These are phyloP conservation scores for Hippocampus comes DNA, from an alignment of 2,113 vertebrate species.

Conservation along the genomic window DNA sequence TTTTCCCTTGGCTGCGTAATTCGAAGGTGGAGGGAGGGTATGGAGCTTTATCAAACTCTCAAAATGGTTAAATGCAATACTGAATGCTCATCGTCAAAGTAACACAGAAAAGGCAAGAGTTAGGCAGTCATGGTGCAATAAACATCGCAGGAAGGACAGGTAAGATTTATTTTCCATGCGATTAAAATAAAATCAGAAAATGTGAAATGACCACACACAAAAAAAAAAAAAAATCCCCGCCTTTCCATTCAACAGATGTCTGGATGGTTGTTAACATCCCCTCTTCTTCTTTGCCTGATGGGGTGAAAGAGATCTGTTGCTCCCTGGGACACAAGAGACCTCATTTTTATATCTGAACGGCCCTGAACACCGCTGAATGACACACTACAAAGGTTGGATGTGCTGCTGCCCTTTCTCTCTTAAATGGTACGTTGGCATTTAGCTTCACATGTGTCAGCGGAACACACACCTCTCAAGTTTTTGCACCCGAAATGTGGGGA, in stretches of 20 bases:
- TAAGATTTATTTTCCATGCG: background rate
- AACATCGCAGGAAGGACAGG: background rate
- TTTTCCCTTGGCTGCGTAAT: constrained; percentile 63
- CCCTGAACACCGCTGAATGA: constrained; percentile 76
- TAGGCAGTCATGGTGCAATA: constrained; percentile 1
- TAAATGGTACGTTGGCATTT: constrained; percentile 85
- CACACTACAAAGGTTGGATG: constrained; percentile 79
- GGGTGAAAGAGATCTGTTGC: constrained; percentile 54
- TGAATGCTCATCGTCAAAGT: constrained; percentile 38
- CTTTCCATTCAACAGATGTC: constrained; percentile 37
- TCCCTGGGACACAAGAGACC: constrained; percentile 63
- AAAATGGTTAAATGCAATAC: constrained; percentile 48
- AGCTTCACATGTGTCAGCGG: constrained; percentile 78
- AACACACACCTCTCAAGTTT: constrained; percentile 74
- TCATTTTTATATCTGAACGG: constrained; percentile 72
- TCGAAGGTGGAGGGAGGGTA: constrained; percentile 27
- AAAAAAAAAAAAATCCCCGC: background rate
- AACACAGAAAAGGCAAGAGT: constrained; percentile 16
- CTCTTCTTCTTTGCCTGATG: constrained; percentile 38
- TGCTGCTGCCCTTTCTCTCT: constrained; percentile 78
- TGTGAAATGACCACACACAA: background rate
- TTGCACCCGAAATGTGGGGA: constrained; percentile 63
- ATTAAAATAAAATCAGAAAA: constrained; percentile 17
- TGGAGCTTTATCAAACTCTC: constrained; percentile 60
- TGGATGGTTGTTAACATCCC: constrained; percentile 54